Conservation (phyloP, 2,113 vertebrate species). For the Turnix velox region DNA sequence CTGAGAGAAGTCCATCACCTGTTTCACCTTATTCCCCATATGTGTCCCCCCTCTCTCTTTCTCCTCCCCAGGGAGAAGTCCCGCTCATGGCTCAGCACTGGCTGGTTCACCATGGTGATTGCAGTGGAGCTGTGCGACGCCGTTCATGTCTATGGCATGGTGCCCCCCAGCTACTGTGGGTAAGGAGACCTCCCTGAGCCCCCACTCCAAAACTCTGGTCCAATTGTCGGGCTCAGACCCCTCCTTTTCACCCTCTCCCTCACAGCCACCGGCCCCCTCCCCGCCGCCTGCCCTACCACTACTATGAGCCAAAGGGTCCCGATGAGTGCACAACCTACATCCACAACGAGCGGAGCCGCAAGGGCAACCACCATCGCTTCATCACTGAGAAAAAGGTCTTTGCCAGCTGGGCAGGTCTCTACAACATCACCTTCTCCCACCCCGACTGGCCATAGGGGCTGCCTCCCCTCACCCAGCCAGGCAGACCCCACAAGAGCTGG, state of each 20-base stretch:
- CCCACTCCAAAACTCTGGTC: accelerated
- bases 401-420: conserved; percentile 88
- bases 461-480: not conserved
- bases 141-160: conserved; percentile 95
- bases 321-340: conserved; percentile 92
- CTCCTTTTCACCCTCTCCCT: not conserved
- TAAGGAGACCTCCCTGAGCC: conserved; percentile 53
- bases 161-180: conserved; percentile 90
- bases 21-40: accelerated
- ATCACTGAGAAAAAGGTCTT: conserved; percentile 97
- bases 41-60: not conserved
- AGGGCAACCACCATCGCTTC: conserved; percentile 95
- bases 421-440: conserved; percentile 92
- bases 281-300: conserved; percentile 91
- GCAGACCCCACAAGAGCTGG: not conserved
- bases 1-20: accelerated
- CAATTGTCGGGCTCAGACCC: not conserved
- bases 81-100: conserved; percentile 94
- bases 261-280: conserved; percentile 71
- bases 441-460: conserved; percentile 80
- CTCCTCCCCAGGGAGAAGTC: conserved; percentile 82
- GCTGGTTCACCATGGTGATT: conserved; percentile 99
- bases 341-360: conserved; percentile 85
- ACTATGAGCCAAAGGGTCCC: conserved; percentile 89
- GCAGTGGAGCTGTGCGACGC: conserved; percentile 91